Percentiles rank a stretch among this genome's conserved stretches.
phyloP scores from a whole-genome alignment of 2,888 invertebrate species.

The Theretra japonica region DNA sequence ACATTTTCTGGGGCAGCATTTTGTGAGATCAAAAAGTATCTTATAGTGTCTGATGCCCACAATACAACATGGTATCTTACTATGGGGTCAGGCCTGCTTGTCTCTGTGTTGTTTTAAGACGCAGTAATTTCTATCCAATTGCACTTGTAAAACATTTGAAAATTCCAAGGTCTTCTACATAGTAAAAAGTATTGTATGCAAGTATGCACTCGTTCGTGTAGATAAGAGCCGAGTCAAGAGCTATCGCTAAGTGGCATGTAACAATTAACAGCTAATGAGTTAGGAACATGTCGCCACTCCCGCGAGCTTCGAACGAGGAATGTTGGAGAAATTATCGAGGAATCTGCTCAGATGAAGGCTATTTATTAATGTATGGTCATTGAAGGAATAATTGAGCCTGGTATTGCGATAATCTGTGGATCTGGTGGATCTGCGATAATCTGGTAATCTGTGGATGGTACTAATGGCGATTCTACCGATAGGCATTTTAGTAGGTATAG shows the following conservation, averaged over 20 bases:
- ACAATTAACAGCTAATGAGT: conserved; percentile 15
- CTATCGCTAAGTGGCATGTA: conserved; percentile 3
- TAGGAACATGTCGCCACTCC: background rate
- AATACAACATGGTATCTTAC: no score
- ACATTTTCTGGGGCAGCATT: no score
- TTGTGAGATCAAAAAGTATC: no score
- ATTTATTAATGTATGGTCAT: background rate
- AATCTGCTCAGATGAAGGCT: background rate
- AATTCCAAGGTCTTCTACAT: background rate
- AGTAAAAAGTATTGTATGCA: background rate
- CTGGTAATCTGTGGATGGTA: no score
- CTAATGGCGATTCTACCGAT: no score
- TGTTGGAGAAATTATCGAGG: background rate
- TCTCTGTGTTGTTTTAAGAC: no score
- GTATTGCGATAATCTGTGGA: no score
- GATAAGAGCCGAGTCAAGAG: background rate
- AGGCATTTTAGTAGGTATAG: no score
- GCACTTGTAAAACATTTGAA: background rate
- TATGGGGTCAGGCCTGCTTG: no score
- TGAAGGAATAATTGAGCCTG: background rate
- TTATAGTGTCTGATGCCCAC: no score
- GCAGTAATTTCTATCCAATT: no score
- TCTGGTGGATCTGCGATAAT: no score
- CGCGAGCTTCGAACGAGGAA: background rate
- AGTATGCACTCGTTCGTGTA: background rate